Conservation (phyloP, 2,797 vertebrate species). For the Melanotaenia boesemani region DNA sequence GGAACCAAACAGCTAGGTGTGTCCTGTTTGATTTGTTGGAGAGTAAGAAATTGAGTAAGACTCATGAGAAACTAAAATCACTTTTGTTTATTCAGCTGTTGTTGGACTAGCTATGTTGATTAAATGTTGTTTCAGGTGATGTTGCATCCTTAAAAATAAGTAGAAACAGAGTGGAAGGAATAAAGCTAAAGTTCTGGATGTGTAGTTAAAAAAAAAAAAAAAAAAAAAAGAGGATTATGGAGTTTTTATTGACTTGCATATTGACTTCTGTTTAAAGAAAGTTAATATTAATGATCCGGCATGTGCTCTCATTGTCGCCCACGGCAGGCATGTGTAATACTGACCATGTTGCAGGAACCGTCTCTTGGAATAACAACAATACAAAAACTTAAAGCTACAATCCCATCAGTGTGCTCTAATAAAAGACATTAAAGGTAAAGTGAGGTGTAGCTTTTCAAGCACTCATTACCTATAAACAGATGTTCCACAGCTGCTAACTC, state of each 20-base stretch:
- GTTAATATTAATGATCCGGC: conserved; percentile 80
- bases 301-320: conserved; percentile 64
- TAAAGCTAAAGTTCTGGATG: conserved; percentile 31
- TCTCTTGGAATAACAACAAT: conserved; percentile 73
- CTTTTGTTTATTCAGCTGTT: conserved; percentile 66
- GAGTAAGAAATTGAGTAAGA: conserved; percentile 39
- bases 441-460: conserved; percentile 80
- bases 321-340: conserved; percentile 61
- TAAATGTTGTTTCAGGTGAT: conserved; percentile 19
- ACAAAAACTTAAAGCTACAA: conserved; percentile 75
- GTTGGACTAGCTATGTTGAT: conserved; percentile 40
- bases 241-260: conserved; percentile 73
- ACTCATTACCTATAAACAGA: conserved; percentile 85
- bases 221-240: conserved; percentile 61
- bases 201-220: conserved; percentile 53
- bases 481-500: conserved; percentile 83
- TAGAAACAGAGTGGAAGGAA: conserved; percentile 4
- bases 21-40: conserved; percentile 73
- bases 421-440: conserved; percentile 83
- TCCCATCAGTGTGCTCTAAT: conserved; percentile 75
- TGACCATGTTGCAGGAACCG: conserved; percentile 69
- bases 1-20: conserved; percentile 62
- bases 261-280: conserved; percentile 78
- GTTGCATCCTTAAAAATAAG: conserved; percentile 25
- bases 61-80: conserved; percentile 56